A percentile compares a stretch with the other conserved stretches of the same genome.
Evolutionary conservation across 2,888 invertebrate species (phyloP).

Genomic region (Orthonychiurus folsomi): DNA sequence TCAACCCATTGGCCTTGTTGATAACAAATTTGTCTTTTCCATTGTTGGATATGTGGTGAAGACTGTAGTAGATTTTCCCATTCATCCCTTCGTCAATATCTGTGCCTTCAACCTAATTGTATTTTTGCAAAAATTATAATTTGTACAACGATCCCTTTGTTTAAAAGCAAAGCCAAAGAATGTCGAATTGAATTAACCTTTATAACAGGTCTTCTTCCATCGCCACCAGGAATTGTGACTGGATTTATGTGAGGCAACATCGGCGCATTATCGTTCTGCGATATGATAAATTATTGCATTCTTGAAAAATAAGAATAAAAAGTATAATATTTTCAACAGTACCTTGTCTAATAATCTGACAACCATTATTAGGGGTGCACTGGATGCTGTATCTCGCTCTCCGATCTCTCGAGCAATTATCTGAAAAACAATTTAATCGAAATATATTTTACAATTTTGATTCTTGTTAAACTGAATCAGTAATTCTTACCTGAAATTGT

Average conservation of each 20-base stretch:
- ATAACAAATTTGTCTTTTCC: conserved; percentile 77
- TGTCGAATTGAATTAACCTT: conserved; percentile 49
- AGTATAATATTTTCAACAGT: neutral
- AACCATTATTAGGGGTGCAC: conserved; percentile 68
- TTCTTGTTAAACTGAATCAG: too few species aligned
- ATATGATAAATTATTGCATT: neutral
- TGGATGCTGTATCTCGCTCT: conserved; percentile 59
- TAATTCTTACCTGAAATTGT: conserved; percentile 78
- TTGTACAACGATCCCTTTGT: neutral
- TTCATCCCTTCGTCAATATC: conserved; percentile 81
- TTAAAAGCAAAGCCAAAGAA: too few species aligned
- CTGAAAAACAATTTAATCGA: conserved; percentile 43
- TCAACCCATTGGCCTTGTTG: conserved; percentile 63
- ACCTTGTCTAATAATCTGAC: conserved; percentile 49
- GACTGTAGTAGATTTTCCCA: conserved; percentile 69
- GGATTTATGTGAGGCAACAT: conserved; percentile 69
- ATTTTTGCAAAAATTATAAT: too few species aligned
- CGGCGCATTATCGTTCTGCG: conserved; percentile 71
- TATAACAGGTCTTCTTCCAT: conserved; percentile 58
- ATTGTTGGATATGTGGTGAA: conserved; percentile 84
- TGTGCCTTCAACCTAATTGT: conserved; percentile 63
- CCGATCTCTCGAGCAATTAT: conserved; percentile 74
- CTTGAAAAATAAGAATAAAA: neutral
- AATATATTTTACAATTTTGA: too few species aligned
- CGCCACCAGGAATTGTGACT: conserved; percentile 68